Conservation (phyloP, 2,113 vertebrate species). For the Eonycteris spelaea region DNA sequence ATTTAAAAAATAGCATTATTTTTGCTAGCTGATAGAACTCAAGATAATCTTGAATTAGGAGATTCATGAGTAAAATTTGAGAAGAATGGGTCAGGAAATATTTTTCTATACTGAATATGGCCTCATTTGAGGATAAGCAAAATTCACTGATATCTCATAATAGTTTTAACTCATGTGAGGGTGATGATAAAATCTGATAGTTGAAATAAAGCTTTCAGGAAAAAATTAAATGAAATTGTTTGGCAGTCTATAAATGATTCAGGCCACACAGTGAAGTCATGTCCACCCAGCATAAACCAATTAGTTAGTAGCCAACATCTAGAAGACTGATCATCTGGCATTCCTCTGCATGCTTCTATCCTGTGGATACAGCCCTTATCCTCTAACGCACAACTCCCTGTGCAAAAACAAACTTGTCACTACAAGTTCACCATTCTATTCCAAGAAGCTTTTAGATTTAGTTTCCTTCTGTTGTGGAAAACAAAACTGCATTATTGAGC, state of each 20-base stretch:
- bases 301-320: background rate
- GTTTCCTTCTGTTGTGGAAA: background rate
- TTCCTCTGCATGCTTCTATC: background rate
- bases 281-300: background rate
- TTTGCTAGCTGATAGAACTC: background rate
- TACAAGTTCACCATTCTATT: background rate
- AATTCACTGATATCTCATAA: background rate
- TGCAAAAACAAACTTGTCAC: background rate
- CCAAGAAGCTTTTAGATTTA: background rate
- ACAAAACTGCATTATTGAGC: background rate
- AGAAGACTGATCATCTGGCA: background rate
- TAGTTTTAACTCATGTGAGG: background rate
- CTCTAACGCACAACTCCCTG: background rate
- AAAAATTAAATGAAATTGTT: background rate
- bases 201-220: background rate
- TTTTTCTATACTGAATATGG: background rate
- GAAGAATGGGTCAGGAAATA: background rate
- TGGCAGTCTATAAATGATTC: background rate
- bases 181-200: background rate
- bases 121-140: background rate
- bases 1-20: background rate
- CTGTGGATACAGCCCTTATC: background rate
- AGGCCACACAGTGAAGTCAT: background rate
- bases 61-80: constrained; percentile 13
- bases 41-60: background rate